Conservation (phyloP, 2,113 vertebrate genomes). For the Actenoides hombroni region DNA sequence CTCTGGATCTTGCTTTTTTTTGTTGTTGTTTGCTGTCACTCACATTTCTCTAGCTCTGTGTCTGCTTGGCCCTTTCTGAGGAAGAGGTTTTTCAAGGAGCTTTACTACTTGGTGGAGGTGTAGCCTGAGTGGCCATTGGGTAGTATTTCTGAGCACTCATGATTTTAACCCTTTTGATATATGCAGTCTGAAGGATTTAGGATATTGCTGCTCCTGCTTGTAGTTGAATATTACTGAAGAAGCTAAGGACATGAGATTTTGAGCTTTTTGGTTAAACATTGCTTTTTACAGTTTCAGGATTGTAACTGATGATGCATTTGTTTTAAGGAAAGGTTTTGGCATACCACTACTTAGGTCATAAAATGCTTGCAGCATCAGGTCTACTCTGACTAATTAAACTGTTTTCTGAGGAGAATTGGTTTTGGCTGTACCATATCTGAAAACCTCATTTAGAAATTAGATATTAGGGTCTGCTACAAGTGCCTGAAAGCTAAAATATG, state of each 20-base stretch:
- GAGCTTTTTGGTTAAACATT: neutral
- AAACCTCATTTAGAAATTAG: neutral
- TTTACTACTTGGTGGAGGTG: neutral
- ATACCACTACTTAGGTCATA: neutral
- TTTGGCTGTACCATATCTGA: neutral
- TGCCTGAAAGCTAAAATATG: neutral
- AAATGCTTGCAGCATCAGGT: neutral
- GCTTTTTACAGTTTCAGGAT: neutral
- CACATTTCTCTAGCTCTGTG: neutral
- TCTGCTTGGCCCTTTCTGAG: neutral
- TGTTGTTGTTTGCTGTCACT: neutral
- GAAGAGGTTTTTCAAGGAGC: neutral
- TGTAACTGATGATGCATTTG: neutral
- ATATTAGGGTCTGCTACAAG: neutral
- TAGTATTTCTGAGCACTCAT: neutral
- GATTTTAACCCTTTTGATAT: neutral
- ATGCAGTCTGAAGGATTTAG: neutral
- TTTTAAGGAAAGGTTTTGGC: neutral
- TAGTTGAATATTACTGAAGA: neutral
- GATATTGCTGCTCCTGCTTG: neutral
- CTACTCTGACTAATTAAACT: neutral
- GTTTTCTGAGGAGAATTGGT: neutral
- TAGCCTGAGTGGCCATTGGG: neutral
- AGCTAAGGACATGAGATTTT: neutral
- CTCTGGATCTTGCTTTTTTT: neutral